These are phyloP conservation scores for Druceiella hillmani DNA, from an alignment of 2,888 invertebrate species.

Conservation along the genomic window DNA sequence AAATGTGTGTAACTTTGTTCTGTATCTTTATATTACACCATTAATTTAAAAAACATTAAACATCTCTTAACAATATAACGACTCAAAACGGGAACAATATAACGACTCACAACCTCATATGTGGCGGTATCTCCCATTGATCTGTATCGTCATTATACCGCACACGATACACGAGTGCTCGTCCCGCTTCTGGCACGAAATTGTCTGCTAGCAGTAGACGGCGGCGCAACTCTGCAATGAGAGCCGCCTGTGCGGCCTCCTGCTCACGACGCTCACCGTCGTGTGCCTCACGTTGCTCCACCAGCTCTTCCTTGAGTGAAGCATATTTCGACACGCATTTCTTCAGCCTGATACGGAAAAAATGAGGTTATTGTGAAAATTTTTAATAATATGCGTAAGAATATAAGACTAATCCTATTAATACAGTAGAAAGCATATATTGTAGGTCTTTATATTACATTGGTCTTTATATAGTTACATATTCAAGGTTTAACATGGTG, in stretches of 20 bases:
- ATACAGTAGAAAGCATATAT: too few relatives aligned
- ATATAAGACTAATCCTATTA: too few relatives aligned
- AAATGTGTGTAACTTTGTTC: too few relatives aligned
- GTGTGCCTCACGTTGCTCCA: slow-evolving; percentile 69
- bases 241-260: slow-evolving; percentile 86
- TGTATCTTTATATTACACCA: too few relatives aligned
- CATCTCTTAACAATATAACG: too few relatives aligned
- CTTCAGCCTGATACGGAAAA: slow-evolving; percentile 68
- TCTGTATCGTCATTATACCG: slow-evolving; percentile 38
- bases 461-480: too few relatives aligned
- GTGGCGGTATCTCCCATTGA: slow-evolving; percentile 33
- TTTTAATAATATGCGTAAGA: too few relatives aligned
- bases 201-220: slow-evolving; percentile 85
- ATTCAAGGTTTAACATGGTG: too few relatives aligned
- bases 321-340: slow-evolving; percentile 83
- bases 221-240: slow-evolving; percentile 85
- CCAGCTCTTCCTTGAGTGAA: slow-evolving; percentile 47
- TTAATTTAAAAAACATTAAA: too few relatives aligned
- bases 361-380: too few relatives aligned
- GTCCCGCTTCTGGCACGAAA: slow-evolving; percentile 67
- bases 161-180: slow-evolving; percentile 32
- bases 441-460: too few relatives aligned
- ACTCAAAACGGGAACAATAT: too few relatives aligned
- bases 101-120: slow-evolving; percentile 18
- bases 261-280: slow-evolving; percentile 87